A percentile compares a stretch with the other conserved stretches of the same genome.
phyloP scores from a whole-genome alignment of 2,797 vertebrate species.

The Sebastes matsubarae region DNA sequence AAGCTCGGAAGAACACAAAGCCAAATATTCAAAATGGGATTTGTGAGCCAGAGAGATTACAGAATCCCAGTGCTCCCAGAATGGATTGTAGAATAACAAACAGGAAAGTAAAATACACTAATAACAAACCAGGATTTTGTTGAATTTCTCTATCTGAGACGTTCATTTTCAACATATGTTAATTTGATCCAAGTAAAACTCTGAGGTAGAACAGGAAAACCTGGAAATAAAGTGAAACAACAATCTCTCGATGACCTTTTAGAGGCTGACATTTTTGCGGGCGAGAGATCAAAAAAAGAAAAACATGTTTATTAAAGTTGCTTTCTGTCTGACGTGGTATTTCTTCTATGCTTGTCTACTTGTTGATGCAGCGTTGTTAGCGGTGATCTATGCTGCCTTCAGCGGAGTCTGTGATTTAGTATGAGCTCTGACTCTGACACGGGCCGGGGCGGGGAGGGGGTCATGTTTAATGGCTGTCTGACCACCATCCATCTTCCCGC shows the following conservation, averaged over 20 bases:
- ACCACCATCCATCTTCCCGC: constrained; percentile 59
- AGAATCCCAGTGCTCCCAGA: constrained; percentile 6
- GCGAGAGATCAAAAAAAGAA: constrained; percentile 28
- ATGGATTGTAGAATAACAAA: constrained; percentile 12
- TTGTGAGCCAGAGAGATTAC: constrained; percentile 43
- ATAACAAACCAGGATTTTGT: constrained; percentile 7
- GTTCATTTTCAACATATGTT: constrained; percentile 19
- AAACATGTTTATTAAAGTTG: constrained; percentile 59
- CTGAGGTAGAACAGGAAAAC: neutral
- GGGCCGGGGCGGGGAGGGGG: constrained; percentile 25
- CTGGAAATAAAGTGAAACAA: constrained; percentile 17
- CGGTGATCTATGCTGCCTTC: constrained; percentile 73
- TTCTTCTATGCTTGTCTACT: constrained; percentile 59
- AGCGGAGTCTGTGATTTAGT: constrained; percentile 67
- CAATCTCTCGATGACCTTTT: constrained; percentile 54
- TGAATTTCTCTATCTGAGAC: neutral
- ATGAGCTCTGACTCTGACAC: constrained; percentile 57
- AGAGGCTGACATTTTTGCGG: constrained; percentile 32
- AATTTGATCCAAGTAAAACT: constrained; percentile 22
- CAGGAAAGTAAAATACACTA: neutral
- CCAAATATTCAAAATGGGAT: constrained; percentile 30
- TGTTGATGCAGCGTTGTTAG: constrained; percentile 65
- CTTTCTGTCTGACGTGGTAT: constrained; percentile 54
- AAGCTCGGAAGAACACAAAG: constrained; percentile 16
- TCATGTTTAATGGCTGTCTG: constrained; percentile 67